Evolutionary conservation across 2,888 invertebrate genomes (phyloP).

Genomic region (Nephrotoma guestfalica): DNA sequence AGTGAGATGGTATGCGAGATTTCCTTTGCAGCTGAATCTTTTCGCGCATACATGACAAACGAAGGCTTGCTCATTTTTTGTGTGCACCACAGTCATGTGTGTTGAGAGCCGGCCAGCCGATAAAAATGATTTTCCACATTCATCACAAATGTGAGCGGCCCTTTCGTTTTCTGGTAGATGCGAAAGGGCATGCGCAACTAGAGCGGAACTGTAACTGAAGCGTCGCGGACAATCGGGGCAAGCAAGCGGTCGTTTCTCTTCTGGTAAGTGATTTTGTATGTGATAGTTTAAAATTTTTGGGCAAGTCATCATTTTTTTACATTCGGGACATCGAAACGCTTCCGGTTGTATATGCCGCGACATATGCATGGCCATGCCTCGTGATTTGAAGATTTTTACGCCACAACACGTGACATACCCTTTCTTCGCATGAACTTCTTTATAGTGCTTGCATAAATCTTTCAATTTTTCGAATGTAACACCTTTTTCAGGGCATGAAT

Average conservation of each 20-base stretch:
- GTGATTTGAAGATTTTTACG: constrained; percentile 11
- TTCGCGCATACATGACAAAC: constrained; percentile 15
- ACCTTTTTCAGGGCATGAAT: constrained; percentile 9
- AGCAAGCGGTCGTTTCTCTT: constrained; percentile 12
- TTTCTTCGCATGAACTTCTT: constrained; percentile 11
- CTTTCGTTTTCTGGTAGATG: constrained; percentile 14
- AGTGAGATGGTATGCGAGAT: constrained; percentile 15
- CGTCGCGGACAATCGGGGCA: constrained; percentile 15
- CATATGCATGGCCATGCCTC: constrained; percentile 15
- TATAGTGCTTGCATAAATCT: constrained; percentile 13
- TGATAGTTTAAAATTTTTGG: constrained; percentile 16
- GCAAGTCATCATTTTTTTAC: constrained; percentile 15
- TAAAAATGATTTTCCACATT: constrained; percentile 14
- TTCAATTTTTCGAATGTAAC: constrained; percentile 8
- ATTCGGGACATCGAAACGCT: constrained; percentile 15
- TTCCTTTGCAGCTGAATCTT: constrained; percentile 14
- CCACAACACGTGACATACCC: constrained; percentile 16
- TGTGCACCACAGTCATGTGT: constrained; percentile 12
- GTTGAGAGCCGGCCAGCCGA: constrained; percentile 11
- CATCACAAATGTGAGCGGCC: constrained; percentile 14
- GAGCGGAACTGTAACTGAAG: constrained; percentile 14
- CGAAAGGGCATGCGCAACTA: constrained; percentile 12
- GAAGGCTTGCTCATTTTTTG: constrained; percentile 9
- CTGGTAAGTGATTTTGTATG: constrained; percentile 16
- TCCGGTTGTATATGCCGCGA: constrained; percentile 16